A percentile compares a stretch with the other conserved stretches of the same genome.
phyloP scores from a whole-genome alignment of 2,888 invertebrate genomes.

The Antitype chi region DNA sequence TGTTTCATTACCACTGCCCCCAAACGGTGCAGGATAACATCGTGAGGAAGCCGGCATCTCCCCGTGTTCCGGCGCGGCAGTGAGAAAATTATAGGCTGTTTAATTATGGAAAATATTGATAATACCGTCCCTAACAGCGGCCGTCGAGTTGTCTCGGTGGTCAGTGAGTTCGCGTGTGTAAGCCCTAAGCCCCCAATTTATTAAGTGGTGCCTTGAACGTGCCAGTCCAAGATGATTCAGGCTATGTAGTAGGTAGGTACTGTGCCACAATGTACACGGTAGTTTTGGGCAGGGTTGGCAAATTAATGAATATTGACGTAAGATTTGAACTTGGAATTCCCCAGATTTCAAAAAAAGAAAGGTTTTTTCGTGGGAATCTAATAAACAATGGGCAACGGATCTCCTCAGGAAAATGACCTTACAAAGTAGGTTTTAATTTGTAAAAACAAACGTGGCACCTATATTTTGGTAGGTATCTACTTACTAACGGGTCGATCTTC shows the following conservation, averaged over 20 bases:
- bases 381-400: conserved; percentile 7
- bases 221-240: conserved; percentile 7
- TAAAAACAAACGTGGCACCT: neutral
- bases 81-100: too few relatives aligned
- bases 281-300: conserved; percentile 10
- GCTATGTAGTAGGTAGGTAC: conserved; percentile 17
- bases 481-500: too few relatives aligned
- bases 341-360: neutral
- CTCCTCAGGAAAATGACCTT: neutral
- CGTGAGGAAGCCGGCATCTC: too few relatives aligned
- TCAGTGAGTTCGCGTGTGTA: conserved; percentile 18
- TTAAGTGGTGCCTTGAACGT: conserved; percentile 28
- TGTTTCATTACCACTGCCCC: too few relatives aligned
- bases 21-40: too few relatives aligned
- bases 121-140: neutral
- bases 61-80: too few relatives aligned
- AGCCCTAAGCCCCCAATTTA: conserved; percentile 26
- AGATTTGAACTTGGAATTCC: conserved; percentile 6
- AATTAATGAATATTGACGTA: neutral
- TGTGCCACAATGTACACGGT: conserved; percentile 15
- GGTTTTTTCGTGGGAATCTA: neutral
- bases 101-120: neutral
- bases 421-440: neutral
- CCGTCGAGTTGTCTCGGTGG: neutral
- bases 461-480: neutral